Percentiles rank a stretch among this genome's conserved stretches.
Conservation (phyloP, 1,140 invertebrate species). For the Tetragonula clypearis region DNA sequence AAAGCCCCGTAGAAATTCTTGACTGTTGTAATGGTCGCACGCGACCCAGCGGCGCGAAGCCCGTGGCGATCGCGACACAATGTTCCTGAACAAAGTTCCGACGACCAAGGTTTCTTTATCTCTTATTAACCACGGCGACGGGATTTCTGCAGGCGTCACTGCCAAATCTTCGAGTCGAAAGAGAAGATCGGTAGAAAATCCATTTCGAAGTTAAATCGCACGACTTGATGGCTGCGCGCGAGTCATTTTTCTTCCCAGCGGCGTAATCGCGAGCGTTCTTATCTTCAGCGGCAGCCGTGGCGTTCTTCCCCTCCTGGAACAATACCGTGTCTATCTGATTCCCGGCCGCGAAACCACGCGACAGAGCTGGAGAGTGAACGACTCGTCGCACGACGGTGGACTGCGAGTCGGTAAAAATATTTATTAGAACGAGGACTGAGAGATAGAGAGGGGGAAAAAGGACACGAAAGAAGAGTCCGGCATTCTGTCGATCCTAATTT, state of each 20-base stretch:
- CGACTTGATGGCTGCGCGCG: constrained; percentile 5
- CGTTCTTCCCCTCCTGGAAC: constrained; percentile 54
- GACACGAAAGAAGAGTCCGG: constrained; percentile 73
- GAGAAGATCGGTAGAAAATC: no score
- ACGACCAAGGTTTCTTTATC: no score
- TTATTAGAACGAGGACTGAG: constrained; percentile 5
- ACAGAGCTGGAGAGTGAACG: constrained; percentile 1
- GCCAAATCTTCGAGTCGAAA: no score
- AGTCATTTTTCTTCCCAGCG: constrained; percentile 9
- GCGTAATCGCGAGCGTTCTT: constrained; percentile 52
- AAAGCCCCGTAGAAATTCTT: constrained; percentile 70
- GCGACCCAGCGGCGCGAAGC: background rate
- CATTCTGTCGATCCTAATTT: constrained; percentile 82
- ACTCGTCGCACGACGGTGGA: constrained; percentile 47
- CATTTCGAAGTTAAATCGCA: background rate
- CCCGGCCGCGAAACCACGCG: constrained; percentile 2
- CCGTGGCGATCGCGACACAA: no score
- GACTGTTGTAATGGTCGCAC: constrained; percentile 72
- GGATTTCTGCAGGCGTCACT: no score
- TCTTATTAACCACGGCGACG: no score
- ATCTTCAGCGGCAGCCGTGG: constrained; percentile 40
- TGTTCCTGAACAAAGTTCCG: no score
- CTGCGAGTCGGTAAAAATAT: constrained; percentile 39
- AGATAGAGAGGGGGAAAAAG: constrained; percentile 10
- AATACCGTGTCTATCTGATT: constrained; percentile 64